Evolutionary conservation across 30 jellyfish, hydroid and myxozoan genomes (phyloP).

Genomic region (Aurelia sp.): DNA sequence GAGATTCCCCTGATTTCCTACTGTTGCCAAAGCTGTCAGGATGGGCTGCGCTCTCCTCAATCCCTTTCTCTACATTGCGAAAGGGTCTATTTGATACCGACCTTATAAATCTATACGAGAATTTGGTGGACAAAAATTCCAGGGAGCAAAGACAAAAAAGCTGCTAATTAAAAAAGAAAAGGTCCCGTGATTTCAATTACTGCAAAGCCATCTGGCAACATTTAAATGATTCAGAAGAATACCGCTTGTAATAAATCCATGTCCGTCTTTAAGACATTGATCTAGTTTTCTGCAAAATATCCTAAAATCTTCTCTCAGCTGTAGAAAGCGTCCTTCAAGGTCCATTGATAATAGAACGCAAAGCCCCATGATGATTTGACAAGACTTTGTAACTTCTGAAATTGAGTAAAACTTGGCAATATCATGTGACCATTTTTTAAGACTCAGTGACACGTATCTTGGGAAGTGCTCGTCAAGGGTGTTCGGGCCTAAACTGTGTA

Average conservation of each 20-base stretch:
- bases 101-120: no score
- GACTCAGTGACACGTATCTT: not conserved
- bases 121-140: no score
- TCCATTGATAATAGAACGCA: constrained; percentile 1
- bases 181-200: not conserved
- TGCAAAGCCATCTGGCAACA: not conserved
- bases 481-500: not conserved
- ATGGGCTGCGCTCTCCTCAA: no score
- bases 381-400: not conserved
- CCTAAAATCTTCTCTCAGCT: not conserved
- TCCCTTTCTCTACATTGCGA: no score
- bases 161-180: no score
- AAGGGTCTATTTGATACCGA: no score
- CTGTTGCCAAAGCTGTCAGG: no score
- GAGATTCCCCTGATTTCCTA: no score
- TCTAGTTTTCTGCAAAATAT: not conserved
- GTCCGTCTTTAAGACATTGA: no score
- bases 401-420: not conserved
- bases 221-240: not conserved
- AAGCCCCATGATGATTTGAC: constrained; percentile 19
- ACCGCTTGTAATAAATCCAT: not conserved
- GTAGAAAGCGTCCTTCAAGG: not conserved
- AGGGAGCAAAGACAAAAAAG: no score
- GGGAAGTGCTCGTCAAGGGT: not conserved
- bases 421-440: not conserved